phyloP scores from a whole-genome alignment of 1,140 invertebrate genomes.

The Drosophila miranda region DNA sequence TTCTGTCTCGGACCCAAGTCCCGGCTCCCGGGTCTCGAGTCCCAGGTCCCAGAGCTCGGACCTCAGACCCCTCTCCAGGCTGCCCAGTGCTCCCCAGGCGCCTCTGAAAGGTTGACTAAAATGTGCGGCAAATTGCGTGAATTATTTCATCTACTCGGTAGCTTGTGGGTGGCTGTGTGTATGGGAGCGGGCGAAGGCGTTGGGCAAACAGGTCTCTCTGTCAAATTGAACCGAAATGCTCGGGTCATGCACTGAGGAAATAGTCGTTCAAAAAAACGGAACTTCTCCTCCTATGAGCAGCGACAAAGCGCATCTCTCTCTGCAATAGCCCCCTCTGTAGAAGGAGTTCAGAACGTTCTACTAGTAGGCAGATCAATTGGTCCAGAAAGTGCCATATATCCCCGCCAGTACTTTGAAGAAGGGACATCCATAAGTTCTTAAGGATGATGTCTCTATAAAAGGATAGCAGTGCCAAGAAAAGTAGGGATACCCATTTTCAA shows the following conservation, averaged over 20 bases:
- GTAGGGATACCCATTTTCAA: no score
- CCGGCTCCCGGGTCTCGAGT: not conserved
- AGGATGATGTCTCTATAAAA: no score
- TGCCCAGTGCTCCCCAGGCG: conserved; percentile 9
- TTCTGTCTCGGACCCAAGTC: not conserved
- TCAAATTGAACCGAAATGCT: conserved; percentile 56
- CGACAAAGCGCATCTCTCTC: conserved; percentile 32
- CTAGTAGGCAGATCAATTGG: no score
- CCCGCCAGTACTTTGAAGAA: no score
- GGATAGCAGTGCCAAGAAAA: no score
- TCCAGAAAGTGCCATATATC: no score
- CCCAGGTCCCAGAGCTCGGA: not conserved
- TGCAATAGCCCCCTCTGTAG: no score
- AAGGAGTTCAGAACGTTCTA: no score
- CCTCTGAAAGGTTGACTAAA: conserved; percentile 41
- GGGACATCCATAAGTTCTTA: no score
- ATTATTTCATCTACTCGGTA: conserved; percentile 61
- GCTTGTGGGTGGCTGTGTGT: conserved; percentile 5
- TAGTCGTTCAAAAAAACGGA: no score
- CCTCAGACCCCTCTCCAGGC: conserved; percentile 1
- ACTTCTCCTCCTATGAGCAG: no score
- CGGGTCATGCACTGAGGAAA: no score
- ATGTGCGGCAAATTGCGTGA: conserved; percentile 77
- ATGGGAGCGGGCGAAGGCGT: conserved; percentile 44
- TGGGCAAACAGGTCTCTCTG: conserved; percentile 40